A percentile compares a stretch with the other conserved stretches of the same genome.
phyloP scores from a whole-genome alignment of 1,140 invertebrate genomes.

The Drosophila auraria region DNA sequence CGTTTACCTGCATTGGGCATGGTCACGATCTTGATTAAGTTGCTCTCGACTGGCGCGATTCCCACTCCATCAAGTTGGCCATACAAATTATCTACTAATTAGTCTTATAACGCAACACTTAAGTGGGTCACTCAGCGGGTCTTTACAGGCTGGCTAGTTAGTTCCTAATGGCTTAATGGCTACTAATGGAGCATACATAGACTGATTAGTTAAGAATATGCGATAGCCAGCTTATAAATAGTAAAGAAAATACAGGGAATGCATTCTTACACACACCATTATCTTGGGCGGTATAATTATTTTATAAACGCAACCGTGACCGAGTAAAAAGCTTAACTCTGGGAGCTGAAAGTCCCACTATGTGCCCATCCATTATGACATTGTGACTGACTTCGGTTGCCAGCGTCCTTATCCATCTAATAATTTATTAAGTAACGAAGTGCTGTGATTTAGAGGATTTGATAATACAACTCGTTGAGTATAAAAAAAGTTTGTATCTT shows the following conservation, averaged over 20 bases:
- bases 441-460: conserved; percentile 13
- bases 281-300: no score
- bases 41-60: conserved; percentile 13
- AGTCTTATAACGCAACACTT: conserved; percentile 34
- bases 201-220: conserved; percentile 18
- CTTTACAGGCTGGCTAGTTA: background rate
- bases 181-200: conserved; percentile 5
- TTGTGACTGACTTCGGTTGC: background rate
- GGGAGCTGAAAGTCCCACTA: no score
- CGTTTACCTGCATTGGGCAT: conserved; percentile 20
- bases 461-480: conserved; percentile 10
- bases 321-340: background rate
- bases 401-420: background rate
- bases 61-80: conserved; percentile 25
- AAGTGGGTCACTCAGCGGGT: conserved; percentile 16
- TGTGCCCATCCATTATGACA: no score
- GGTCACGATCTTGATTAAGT: conserved; percentile 27
- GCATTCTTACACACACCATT: background rate
- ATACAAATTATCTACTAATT: conserved; percentile 26
- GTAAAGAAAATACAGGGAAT: background rate
- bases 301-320: background rate
- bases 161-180: background rate
- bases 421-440: conserved; percentile 17
- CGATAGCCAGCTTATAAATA: background rate
- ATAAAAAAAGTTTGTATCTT: conserved; percentile 29